Conservation (phyloP, 2,888 invertebrate genomes). For the Eupithecia pulchellata region DNA sequence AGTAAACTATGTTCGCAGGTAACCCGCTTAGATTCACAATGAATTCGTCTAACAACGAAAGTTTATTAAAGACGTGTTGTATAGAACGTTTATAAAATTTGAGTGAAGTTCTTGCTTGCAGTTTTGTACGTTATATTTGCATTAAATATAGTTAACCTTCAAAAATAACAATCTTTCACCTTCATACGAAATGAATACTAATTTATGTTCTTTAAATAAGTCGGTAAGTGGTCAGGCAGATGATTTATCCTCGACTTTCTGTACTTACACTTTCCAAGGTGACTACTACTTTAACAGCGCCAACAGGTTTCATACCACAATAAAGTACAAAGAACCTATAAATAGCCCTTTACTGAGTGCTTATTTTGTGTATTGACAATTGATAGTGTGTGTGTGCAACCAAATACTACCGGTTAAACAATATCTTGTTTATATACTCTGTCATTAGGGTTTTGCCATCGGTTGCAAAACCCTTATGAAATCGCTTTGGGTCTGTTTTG, state of each 20-base stretch:
- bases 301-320: not conserved
- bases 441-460: too few relatives aligned
- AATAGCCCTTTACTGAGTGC: not conserved
- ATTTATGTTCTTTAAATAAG: not conserved
- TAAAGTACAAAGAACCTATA: not conserved
- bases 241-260: constrained; percentile 1
- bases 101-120: not conserved
- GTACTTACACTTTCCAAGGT: not conserved
- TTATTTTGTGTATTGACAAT: not conserved
- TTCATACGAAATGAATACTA: not conserved
- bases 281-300: too few relatives aligned
- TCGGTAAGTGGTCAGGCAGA: constrained; percentile 5
- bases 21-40: too few relatives aligned
- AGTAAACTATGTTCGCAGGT: too few relatives aligned
- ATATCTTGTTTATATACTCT: too few relatives aligned
- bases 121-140: not conserved
- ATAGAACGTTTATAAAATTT: not conserved
- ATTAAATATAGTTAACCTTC: not conserved
- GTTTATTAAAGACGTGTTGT: too few relatives aligned
- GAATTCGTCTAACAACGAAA: too few relatives aligned
- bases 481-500: too few relatives aligned
- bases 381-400: not conserved
- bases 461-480: too few relatives aligned
- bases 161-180: not conserved
- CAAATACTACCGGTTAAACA: not conserved